Percentiles rank a stretch among this genome's conserved stretches.
phyloP scores from a whole-genome alignment of 1,140 invertebrate species.

The Globodera ellingtonae region DNA sequence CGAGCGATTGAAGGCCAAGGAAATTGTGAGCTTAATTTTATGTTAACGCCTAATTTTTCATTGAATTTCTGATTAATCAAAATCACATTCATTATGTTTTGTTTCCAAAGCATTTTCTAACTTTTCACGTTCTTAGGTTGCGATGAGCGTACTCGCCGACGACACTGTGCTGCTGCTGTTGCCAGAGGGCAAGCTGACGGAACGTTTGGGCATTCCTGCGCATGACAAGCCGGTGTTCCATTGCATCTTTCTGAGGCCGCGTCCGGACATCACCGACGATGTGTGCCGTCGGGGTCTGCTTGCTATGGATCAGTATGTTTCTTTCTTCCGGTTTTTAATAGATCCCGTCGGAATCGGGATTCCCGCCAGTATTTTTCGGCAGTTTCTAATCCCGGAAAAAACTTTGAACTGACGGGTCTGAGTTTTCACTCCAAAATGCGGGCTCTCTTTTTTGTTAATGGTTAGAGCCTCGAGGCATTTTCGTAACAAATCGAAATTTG shows the following conservation, averaged over 20 bases:
- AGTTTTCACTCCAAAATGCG: too few relatives aligned
- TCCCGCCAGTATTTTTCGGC: too few relatives aligned
- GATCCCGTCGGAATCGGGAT: too few relatives aligned
- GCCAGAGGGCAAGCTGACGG: conserved; percentile 2
- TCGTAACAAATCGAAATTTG: not conserved
- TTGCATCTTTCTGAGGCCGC: conserved; percentile 15
- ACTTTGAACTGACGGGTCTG: too few relatives aligned
- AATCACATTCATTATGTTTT: not conserved
- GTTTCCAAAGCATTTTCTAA: not conserved
- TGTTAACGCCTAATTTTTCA: not conserved
- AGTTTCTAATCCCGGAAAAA: not conserved
- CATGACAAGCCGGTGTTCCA: conserved; percentile 10
- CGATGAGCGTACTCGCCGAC: not conserved
- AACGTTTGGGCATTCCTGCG: conserved; percentile 13
- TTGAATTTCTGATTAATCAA: not conserved
- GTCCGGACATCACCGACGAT: not conserved
- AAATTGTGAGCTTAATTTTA: conserved; percentile 2
- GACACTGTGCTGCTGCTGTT: conserved; percentile 13
- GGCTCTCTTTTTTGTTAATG: too few relatives aligned
- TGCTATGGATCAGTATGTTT: conserved; percentile 12
- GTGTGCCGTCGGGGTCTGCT: not conserved
- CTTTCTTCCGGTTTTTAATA: not conserved
- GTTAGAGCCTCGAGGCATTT: too few relatives aligned
- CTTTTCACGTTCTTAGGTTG: conserved; percentile 15
- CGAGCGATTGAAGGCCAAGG: conserved; percentile 20